These are phyloP conservation scores for Hypolimnas misippus DNA, from an alignment of 2,888 invertebrate genomes.

Conservation along the genomic window DNA sequence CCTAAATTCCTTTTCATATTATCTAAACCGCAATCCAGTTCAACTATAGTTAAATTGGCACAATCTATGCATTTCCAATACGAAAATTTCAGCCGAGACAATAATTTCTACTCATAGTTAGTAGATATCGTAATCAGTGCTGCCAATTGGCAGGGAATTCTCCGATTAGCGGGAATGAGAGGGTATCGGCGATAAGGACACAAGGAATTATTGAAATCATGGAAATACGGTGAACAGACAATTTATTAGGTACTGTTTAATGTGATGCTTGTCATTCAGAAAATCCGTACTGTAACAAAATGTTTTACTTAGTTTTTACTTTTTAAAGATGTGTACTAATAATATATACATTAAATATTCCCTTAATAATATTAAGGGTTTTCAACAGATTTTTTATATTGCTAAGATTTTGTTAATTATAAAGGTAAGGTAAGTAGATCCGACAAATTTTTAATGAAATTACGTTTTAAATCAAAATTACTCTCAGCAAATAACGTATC, in stretches of 20 bases:
- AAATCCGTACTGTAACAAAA: neutral
- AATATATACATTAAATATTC: too few species aligned
- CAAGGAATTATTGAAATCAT: neutral
- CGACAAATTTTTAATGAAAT: too few species aligned
- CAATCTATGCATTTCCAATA: conserved; percentile 28
- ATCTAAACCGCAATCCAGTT: conserved; percentile 40
- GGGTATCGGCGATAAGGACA: neutral
- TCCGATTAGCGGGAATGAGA: neutral
- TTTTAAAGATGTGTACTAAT: too few species aligned
- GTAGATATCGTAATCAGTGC: neutral
- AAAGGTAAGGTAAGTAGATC: too few species aligned
- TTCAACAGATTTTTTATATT: too few species aligned
- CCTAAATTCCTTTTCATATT: conserved; percentile 32
- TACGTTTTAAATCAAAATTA: too few species aligned
- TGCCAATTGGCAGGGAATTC: neutral
- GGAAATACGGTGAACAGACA: neutral
- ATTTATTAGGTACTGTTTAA: conserved; percentile 6
- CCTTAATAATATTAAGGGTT: too few species aligned
- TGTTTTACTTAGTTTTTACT: too few species aligned
- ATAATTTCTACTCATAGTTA: conserved; percentile 6
- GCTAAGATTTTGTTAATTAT: too few species aligned
- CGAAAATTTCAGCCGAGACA: conserved; percentile 18
- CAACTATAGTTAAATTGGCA: conserved; percentile 22
- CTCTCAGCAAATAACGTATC: too few species aligned
- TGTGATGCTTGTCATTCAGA: neutral